Evolutionary conservation across 1,140 invertebrate species (phyloP).

Genomic region (Leucophenga varia): DNA sequence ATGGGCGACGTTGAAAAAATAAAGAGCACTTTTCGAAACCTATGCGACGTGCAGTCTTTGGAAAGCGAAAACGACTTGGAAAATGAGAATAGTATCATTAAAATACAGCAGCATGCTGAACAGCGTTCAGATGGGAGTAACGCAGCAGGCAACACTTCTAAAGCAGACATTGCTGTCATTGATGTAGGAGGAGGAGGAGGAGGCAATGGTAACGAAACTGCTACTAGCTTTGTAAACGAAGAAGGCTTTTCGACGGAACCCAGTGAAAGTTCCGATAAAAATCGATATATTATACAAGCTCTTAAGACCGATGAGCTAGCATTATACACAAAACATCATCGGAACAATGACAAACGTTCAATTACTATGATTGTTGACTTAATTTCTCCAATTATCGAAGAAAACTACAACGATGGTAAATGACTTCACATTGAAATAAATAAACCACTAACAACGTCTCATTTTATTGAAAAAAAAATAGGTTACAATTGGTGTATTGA

Average conservation of each 20-base stretch:
- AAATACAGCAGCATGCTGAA: constrained; percentile 39
- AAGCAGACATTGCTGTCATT: constrained; percentile 32
- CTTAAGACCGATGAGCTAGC: constrained; percentile 80
- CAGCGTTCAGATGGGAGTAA: constrained; percentile 21
- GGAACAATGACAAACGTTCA: constrained; percentile 77
- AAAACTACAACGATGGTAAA: constrained; percentile 72
- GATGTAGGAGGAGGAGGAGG: constrained; percentile 23
- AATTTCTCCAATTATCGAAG: constrained; percentile 84
- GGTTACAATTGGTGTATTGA: constrained; percentile 76
- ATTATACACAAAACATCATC: constrained; percentile 72
- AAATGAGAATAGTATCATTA: constrained; percentile 49
- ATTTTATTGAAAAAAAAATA: constrained; percentile 23
- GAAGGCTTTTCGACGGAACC: constrained; percentile 16
- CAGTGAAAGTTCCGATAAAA: constrained; percentile 22
- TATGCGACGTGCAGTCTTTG: constrained; percentile 84
- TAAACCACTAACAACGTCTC: background rate
- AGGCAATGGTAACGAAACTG: constrained; percentile 7
- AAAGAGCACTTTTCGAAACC: constrained; percentile 86
- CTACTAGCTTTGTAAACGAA: background rate
- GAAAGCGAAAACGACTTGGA: constrained; percentile 84
- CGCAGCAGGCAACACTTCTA: background rate
- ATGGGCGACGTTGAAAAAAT: constrained; percentile 93
- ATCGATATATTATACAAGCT: constrained; percentile 66
- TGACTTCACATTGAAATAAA: constrained; percentile 34
- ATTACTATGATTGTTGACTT: constrained; percentile 90